phyloP scores from a whole-genome alignment of 2,113 vertebrate genomes.

The Terrapene triunguis region DNA sequence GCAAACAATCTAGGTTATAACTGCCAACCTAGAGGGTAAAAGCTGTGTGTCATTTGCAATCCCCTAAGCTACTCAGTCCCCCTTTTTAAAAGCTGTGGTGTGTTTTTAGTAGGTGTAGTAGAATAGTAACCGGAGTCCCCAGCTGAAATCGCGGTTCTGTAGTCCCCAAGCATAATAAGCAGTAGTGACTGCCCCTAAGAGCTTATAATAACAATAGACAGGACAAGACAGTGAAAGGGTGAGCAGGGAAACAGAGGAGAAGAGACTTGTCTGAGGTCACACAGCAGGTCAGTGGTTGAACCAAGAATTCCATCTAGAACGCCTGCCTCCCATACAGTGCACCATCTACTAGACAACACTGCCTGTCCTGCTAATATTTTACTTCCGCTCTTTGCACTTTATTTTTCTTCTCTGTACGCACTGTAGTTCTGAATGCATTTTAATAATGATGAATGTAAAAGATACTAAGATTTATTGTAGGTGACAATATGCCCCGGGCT shows the following conservation, averaged over 20 bases:
- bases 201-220: neutral
- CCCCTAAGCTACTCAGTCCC: neutral
- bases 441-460: neutral
- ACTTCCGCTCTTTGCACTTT: neutral
- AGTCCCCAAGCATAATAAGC: neutral
- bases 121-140: neutral
- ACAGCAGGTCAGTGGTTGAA: too few relatives aligned
- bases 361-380: neutral
- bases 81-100: neutral
- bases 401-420: neutral
- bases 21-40: neutral
- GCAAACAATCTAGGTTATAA: neutral
- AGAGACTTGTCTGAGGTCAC: too few relatives aligned
- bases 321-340: neutral
- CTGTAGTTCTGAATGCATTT: neutral
- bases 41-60: neutral
- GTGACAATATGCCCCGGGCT: neutral
- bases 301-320: neutral
- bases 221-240: neutral
- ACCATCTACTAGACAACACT: neutral
- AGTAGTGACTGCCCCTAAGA: neutral
- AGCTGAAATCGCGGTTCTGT: neutral
- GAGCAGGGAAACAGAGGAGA: too few relatives aligned
- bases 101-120: neutral
- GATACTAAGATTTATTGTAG: neutral